A percentile compares a stretch with the other conserved stretches of the same genome.
Evolutionary conservation across 2,797 vertebrate species (phyloP).

Genomic region (Aphelocoma californica): DNA sequence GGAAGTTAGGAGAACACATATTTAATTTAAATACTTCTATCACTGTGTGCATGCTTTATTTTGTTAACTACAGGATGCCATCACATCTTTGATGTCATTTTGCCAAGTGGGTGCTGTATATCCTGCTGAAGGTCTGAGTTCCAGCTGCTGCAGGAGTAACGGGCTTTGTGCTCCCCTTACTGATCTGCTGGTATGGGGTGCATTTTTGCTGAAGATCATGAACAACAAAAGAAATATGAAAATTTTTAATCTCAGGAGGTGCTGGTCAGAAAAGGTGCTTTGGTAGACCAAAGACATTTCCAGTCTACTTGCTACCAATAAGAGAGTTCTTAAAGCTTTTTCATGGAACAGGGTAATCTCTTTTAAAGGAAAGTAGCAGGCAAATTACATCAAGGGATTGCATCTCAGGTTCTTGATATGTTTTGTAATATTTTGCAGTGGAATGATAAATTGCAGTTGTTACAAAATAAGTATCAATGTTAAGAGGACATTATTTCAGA

Average conservation of each 20-base stretch:
- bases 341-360: neutral
- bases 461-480: neutral
- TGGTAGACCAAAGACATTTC: neutral
- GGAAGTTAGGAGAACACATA: neutral
- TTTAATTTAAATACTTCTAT: neutral
- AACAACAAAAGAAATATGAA: neutral
- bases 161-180: neutral
- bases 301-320: neutral
- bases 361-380: neutral
- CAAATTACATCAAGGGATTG: neutral
- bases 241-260: neutral
- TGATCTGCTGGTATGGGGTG: neutral
- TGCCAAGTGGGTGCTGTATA: neutral
- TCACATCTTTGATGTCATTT: neutral
- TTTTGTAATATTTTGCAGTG: neutral
- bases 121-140: neutral
- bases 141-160: neutral
- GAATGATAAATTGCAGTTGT: neutral
- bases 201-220: neutral
- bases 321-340: neutral
- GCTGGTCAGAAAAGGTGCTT: neutral
- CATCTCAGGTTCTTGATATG: neutral
- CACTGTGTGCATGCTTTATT: fast-evolving
- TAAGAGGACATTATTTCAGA: neutral
- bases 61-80: neutral